Conservation (phyloP, 1,140 invertebrate species). For the Anthonomus grandis region DNA sequence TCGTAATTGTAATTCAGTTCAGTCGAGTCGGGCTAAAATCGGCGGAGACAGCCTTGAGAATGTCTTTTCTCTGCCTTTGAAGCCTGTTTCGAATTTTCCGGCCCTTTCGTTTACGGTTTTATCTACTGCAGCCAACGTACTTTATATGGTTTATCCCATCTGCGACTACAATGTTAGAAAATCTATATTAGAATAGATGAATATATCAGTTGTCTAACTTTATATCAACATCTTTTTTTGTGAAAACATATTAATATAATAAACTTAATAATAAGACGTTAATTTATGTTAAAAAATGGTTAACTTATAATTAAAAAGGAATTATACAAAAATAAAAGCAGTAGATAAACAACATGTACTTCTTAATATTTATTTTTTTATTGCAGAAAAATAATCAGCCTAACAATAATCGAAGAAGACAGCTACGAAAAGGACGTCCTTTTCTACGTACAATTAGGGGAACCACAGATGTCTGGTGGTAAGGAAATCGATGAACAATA, state of each 20-base stretch:
- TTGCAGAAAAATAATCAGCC: slow-evolving; percentile 81
- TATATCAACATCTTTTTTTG: too few relatives aligned
- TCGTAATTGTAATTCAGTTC: background rate
- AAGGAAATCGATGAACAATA: slow-evolving; percentile 48
- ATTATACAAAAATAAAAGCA: too few relatives aligned
- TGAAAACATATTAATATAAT: too few relatives aligned
- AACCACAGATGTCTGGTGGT: slow-evolving; percentile 83
- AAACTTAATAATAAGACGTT: too few relatives aligned
- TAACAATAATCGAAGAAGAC: slow-evolving; percentile 93
- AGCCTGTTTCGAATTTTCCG: background rate
- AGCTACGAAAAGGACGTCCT: slow-evolving; percentile 96
- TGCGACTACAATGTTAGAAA: too few relatives aligned
- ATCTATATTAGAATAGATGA: too few relatives aligned
- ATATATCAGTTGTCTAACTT: too few relatives aligned
- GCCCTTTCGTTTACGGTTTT: background rate
- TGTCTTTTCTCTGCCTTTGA: background rate
- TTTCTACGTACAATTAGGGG: slow-evolving; percentile 88
- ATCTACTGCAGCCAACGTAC: too few relatives aligned
- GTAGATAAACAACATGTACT: too few relatives aligned
- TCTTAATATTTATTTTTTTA: slow-evolving; percentile 35
- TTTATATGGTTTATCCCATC: too few relatives aligned
- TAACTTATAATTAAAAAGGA: too few relatives aligned
- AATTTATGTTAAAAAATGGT: too few relatives aligned
- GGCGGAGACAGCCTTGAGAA: background rate
- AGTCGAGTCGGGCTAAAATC: background rate